Base-by-base conservation (phyloP, 1,140 invertebrate genomes). In the Achroia grisella region DNA sequence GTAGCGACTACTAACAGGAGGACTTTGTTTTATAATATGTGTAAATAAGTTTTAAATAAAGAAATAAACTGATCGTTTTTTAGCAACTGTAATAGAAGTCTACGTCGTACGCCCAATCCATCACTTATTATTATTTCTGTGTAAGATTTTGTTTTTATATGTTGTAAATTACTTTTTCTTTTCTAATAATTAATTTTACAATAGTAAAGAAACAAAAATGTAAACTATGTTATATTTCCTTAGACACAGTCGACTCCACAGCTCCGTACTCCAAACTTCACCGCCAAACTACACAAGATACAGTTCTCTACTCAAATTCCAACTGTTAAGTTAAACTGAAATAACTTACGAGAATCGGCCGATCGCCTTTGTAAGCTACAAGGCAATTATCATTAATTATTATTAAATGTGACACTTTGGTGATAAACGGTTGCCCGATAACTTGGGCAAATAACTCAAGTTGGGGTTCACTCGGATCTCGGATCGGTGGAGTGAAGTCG, bases 321-420 rank as follows among this genome's bases (percentile, higher is more conserved):
- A 76, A 65, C 52, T 56, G 52, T 39, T 39, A 69, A 83, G 66
- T 84, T 71, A 80, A 81, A 84, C 77, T 72, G 62, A 81, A 81
- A 73, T 78, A 75, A 83, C 73, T 83, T 79, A 76, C 66, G 71
- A 44, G 72, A 64, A 77, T 73, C 66, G 70, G 66, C 73, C 79
- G 71, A 83, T 83, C 76, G 79, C 73, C 73, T 81, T 78, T 80
- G 71, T 81, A 79, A 82, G 78, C 79, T 70, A 52, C 54, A 66
- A 71, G 65, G 77, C 79, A 83, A 83, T 83, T 83, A 83, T 81
- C 77, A 81, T 83, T 83, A 77, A 83, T 80, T 80, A 83, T 83
- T 80, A 83, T 83, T 83, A 83, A 80, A 83, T 77, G 73, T 71
- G 77, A 79, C 77, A 63, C 52, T 66, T 61, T 46, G 27, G 56